These are phyloP conservation scores for Catocala nupta DNA, from an alignment of 2,888 invertebrate species.

Conservation along the genomic window DNA sequence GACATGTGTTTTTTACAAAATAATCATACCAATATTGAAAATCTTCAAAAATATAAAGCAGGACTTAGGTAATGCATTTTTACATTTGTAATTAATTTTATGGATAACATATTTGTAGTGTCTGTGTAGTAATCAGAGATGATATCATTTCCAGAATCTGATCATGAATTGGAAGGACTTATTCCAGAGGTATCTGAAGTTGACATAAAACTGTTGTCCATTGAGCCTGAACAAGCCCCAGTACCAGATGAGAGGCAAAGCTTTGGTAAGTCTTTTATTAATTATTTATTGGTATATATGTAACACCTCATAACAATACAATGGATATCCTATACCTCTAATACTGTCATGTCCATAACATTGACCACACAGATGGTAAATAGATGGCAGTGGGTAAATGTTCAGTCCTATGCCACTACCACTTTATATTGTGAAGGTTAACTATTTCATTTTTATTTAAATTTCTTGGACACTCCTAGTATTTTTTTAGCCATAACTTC, in stretches of 20 bases:
- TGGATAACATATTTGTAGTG: background rate
- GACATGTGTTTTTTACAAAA: constrained; percentile 67
- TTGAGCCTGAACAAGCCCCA: constrained; percentile 73
- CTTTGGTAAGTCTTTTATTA: constrained; percentile 64
- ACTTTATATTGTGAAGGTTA: too few relatives aligned
- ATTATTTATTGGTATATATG: background rate
- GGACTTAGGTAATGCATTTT: constrained; percentile 70
- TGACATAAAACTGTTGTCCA: constrained; percentile 75
- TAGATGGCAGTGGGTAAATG: too few relatives aligned
- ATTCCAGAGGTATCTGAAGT: constrained; percentile 77
- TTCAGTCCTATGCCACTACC: too few relatives aligned
- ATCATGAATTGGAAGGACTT: constrained; percentile 77
- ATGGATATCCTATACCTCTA: too few relatives aligned
- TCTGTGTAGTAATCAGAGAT: background rate
- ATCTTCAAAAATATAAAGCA: constrained; percentile 70
- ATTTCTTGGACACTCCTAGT: too few relatives aligned
- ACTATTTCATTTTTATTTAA: too few relatives aligned
- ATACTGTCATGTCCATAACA: too few relatives aligned
- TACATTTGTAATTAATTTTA: background rate
- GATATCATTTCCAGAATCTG: constrained; percentile 71
- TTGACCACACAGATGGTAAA: too few relatives aligned
- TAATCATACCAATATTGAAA: constrained; percentile 66
- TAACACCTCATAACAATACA: background rate
- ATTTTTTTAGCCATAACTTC: too few relatives aligned
- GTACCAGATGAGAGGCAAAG: constrained; percentile 74